Percentiles rank a stretch among this genome's conserved stretches.
These are phyloP conservation scores for Gobionotothen gibberifrons DNA, from an alignment of 2,797 vertebrate species.

Conservation along the genomic window DNA sequence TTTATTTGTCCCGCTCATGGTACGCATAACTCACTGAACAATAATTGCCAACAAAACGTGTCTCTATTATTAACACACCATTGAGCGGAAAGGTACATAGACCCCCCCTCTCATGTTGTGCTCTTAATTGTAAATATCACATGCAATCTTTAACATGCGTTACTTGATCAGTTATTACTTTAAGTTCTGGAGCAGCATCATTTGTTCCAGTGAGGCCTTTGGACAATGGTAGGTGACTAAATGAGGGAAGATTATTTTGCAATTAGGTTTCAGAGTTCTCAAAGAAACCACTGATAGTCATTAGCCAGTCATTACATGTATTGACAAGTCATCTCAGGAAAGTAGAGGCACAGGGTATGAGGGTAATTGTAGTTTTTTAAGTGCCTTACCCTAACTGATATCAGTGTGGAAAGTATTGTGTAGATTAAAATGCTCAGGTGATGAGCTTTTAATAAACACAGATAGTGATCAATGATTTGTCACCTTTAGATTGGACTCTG, in stretches of 20 bases:
- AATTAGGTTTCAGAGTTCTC: slow-evolving; percentile 17
- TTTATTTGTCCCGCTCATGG: too few relatives aligned
- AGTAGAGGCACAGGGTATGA: slow-evolving; percentile 16
- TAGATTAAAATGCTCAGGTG: not conserved
- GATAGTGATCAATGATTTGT: not conserved
- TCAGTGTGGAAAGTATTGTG: slow-evolving; percentile 9
- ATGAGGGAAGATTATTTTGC: slow-evolving; percentile 36
- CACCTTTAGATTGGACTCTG: slow-evolving; percentile 26
- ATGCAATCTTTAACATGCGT: slow-evolving; percentile 13
- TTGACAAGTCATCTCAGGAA: slow-evolving; percentile 29
- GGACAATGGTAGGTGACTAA: slow-evolving; percentile 32
- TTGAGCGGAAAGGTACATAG: too few relatives aligned
- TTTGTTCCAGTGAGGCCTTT: slow-evolving; percentile 5
- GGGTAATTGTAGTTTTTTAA: not conserved
- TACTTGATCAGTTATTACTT: slow-evolving; percentile 6
- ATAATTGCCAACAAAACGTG: too few relatives aligned
- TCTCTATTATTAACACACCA: too few relatives aligned
- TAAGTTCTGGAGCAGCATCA: slow-evolving; percentile 12
- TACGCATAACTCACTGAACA: too few relatives aligned
- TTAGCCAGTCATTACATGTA: slow-evolving; percentile 42
- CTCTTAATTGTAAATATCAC: slow-evolving; percentile 9
- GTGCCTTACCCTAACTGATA: not conserved
- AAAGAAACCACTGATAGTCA: slow-evolving; percentile 33
- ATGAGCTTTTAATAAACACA: not conserved
- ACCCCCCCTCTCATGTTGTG: not conserved